Percentiles rank a stretch among this genome's conserved stretches.
Conservation (phyloP, 2,113 vertebrate species). For the Catharus fuscescens region DNA sequence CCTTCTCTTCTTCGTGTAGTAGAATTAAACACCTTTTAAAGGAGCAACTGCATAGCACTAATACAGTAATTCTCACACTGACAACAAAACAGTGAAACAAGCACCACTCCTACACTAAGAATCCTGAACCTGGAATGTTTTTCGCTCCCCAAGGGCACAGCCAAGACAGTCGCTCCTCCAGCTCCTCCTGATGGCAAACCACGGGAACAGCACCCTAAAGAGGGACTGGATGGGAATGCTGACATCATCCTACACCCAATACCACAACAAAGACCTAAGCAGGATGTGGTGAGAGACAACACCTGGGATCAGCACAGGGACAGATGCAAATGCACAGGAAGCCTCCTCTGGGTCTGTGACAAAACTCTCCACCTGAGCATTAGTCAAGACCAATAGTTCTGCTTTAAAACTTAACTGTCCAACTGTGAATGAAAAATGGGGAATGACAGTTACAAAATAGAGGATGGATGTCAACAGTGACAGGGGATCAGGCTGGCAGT, state of each 20-base stretch:
- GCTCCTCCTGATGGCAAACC: slow-evolving; percentile 20
- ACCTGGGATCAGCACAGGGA: neutral
- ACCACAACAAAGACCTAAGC: neutral
- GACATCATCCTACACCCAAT: neutral
- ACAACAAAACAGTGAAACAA: neutral
- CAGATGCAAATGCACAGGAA: neutral
- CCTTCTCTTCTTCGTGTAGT: neutral
- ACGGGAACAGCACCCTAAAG: neutral
- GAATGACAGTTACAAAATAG: neutral
- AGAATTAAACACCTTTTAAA: neutral
- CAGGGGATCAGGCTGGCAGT: neutral
- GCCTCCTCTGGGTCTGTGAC: neutral
- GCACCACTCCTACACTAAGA: rapidly evolving
- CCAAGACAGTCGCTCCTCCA: neutral
- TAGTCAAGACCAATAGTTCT: neutral
- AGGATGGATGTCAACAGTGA: neutral
- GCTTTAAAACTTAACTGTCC: neutral
- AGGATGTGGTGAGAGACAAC: neutral
- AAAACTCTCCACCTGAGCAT: neutral
- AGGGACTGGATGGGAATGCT: neutral
- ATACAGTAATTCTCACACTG: neutral
- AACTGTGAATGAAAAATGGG: neutral
- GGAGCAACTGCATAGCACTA: neutral
- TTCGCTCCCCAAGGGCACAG: neutral
- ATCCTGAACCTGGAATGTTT: neutral